These are phyloP conservation scores for Temnothorax unifasciatus DNA, from an alignment of 2,888 invertebrate species.

Conservation along the genomic window DNA sequence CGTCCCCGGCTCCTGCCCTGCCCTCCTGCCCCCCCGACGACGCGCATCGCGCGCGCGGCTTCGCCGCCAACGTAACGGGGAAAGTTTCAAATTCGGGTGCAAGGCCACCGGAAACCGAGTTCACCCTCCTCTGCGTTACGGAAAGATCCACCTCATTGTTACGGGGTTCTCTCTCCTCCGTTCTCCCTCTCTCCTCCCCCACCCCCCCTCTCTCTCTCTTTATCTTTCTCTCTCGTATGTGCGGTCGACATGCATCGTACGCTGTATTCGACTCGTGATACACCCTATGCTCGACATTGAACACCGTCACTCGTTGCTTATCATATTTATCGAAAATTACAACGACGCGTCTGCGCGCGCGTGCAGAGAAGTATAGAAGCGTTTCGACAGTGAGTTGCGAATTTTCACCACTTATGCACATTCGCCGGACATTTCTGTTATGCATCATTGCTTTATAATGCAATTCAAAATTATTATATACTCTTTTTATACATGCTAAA, in stretches of 20 bases:
- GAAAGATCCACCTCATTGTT: conserved; percentile 57
- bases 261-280: conserved; percentile 14
- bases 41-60: conserved; percentile 62
- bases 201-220: background rate
- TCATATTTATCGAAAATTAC: conserved; percentile 65
- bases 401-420: background rate
- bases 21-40: conserved; percentile 48
- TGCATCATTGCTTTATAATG: background rate
- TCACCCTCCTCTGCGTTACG: conserved; percentile 63
- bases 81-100: conserved; percentile 85
- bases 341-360: conserved; percentile 45
- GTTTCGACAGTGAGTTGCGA: conserved; percentile 2
- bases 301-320: conserved; percentile 21
- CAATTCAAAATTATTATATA: background rate
- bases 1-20: conserved; percentile 40
- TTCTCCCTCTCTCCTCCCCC: background rate
- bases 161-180: conserved; percentile 7
- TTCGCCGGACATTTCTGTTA: background rate
- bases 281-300: conserved; percentile 21
- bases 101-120: conserved; percentile 83
- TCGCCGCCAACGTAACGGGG: conserved; percentile 79
- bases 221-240: background rate
- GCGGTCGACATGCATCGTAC: conserved; percentile 13
- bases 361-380: background rate
- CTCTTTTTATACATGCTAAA: background rate